Base-by-base conservation (phyloP, 2,113 vertebrate genomes). In the Gobiocypris rarus region DNA sequence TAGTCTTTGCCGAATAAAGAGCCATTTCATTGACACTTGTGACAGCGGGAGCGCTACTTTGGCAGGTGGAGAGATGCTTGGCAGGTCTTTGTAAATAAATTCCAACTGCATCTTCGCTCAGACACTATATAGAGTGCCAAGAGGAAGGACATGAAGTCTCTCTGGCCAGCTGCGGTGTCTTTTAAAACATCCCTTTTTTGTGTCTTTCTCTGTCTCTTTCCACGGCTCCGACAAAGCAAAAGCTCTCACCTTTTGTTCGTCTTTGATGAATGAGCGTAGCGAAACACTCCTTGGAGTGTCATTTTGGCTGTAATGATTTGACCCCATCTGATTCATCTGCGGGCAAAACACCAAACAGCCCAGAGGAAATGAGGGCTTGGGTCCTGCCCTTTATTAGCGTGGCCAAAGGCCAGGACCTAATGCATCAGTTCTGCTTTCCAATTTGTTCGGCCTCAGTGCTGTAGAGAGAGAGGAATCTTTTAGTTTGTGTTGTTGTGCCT, bases 401-500 rank as follows among this genome's bases (percentile, higher is more conserved):
- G 96, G 96, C 95, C 61, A 31, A 85, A 89, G 90, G 93, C 96
- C 95, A 97, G 89, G 83, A 83, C 85, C 92, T 94, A 95, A 95
- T 93, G 89, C 92, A 90, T 78, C 90, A 88, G 69, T 77, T 88
- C 87, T 89, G 88, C 82, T 89, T 86, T 65, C 89, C 89, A 91
- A 91, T 89, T 90, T 84, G 78, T 81, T 89, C 82, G 82, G 85
- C 83, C 58, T 80, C 83, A 84, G 84, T 85, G 87, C 77, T 77
- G 48, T 3, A 11, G 3, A 69, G 52, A 71, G 83, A 79, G 24
- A 2, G 52, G 34, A 28, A 17, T 77, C 8, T 34, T 17, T 75
- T n/a, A n/a, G 28, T 75, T 52, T 58, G 52, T 41, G 31, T 58
- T 77, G 19, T 76, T 34, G 19, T 82, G 87, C 88, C 86, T 85